Percentiles rank a stretch among this genome's conserved stretches.
phyloP scores from a whole-genome alignment of 2,797 vertebrate species.

The Macropodus opercularis region DNA sequence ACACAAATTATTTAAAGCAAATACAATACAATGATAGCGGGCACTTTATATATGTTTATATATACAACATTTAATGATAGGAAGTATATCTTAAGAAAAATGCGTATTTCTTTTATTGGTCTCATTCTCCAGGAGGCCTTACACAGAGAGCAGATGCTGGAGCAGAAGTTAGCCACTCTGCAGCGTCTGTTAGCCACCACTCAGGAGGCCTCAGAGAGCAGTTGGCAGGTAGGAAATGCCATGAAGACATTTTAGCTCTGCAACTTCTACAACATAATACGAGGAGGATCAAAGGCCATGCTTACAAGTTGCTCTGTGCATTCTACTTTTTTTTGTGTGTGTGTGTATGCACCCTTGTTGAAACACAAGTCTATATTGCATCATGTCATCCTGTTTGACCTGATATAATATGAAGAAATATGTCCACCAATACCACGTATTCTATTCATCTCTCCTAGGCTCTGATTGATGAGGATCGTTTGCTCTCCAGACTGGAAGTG shows the following conservation, averaged over 20 bases:
- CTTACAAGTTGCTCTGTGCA: neutral
- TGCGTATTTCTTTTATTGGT: neutral
- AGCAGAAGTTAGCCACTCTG: slow-evolving; percentile 98
- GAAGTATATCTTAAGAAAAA: no score
- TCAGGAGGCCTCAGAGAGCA: slow-evolving; percentile 98
- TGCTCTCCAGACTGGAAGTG: slow-evolving; percentile 97
- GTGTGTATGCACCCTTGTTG: no score
- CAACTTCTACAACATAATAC: neutral
- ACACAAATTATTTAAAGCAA: neutral
- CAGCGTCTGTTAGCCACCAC: slow-evolving; percentile 94
- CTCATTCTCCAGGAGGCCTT: slow-evolving; percentile 90
- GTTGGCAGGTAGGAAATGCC: slow-evolving; percentile 91
- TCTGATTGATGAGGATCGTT: slow-evolving; percentile 98
- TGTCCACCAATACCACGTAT: neutral
- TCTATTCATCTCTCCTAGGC: slow-evolving; percentile 80
- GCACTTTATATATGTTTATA: no score
- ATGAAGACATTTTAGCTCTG: neutral
- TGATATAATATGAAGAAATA: neutral
- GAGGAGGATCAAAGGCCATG: neutral
- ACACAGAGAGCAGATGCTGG: slow-evolving; percentile 99
- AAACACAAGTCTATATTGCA: no score
- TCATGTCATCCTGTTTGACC: neutral
- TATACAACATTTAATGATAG: no score
- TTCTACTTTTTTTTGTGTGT: no score
- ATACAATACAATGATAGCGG: no score